Evolutionary conservation across 2,888 invertebrate species (phyloP), one percentile per base, ranked within the genome.

Genomic region (Autographa gamma): DNA sequence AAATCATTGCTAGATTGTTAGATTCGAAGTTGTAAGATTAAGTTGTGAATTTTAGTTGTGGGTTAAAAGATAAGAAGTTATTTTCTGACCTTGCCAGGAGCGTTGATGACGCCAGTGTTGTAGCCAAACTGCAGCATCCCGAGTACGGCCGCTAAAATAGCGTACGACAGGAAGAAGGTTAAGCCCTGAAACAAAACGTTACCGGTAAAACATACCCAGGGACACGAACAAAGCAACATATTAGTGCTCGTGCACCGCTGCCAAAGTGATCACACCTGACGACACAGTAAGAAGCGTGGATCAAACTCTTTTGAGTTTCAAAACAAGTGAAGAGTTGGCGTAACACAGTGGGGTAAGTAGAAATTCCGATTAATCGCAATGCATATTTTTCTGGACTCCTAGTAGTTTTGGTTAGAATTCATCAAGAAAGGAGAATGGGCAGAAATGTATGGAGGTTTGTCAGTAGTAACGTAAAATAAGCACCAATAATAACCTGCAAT

Each of bases 111-210:
- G 91, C 99, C 99, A 73, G 99, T 99, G 94, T 99, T 99, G 96
- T 98, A 99, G 78, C 99, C 99, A 93, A 99, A 99, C 94, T 99
- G 98, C 90, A 99, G 96, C 98, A 99, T 99, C 72, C 99, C 99
- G 90, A 99, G 96, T 87, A 98, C 98, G 83, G 99, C 98, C 85
- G 99, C 98, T 93, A 99, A 97, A 95, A 99, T 99, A 88, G 99
- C 98, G 95, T 98, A 99, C 84, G 98, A 98, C 89, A 99, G 97
- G 96, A 98, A 98, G 96, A 98, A 98, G 89, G 99, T 99, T 89
- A 99, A 96, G 88, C 98, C 99, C 98, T 99, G 97, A 41, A 97
- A 97, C 88, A 71, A 76, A 38, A 71, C 34, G 34, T n/a, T 48
- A 41, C 59, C 25, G 52, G 25, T 69, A 32, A 52, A 8, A 66